Evolutionary conservation across 2,888 invertebrate species (phyloP), one percentile per base, ranked within the genome.

Genomic region (Geotrupes spiniger): DNA sequence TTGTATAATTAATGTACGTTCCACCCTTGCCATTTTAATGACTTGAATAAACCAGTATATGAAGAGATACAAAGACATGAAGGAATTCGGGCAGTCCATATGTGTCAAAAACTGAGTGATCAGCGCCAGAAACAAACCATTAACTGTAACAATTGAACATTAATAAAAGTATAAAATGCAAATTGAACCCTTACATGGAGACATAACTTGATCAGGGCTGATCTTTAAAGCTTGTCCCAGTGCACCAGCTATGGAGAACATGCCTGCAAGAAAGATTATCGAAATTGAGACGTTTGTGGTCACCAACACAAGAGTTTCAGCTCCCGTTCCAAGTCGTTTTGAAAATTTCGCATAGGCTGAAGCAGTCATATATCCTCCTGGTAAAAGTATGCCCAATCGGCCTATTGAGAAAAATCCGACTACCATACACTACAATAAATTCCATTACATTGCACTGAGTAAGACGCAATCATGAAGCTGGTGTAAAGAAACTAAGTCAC

Each of bases 331-430:
- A n/a, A 52, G 25, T 16, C 50, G 39, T 25, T 53, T 56, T 2
- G 49, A 42, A 15, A 56, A 55, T 25, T 49, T 53, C 1, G 53
- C 52, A 46, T 56, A 60, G 6, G 61, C 58, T 4, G 57, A 51
- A 28, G 46, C 53, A 1, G 62, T 59, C 62, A 61, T 61, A 36
- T 55, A 57, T 2, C 62, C 61, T n/a, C 51, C 46, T 0, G 62
- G 62, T 14, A 51, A 41, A 5, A 58, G 42, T 10, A 62, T 14
- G 5, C 58, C 59, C 21, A 60, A 36, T 39, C 53, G 57, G 14
- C 50, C 46, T 21, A 49, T 28, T 31, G 51, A 44, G 11, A 36
- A 49, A 21, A 49, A 43, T 8, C 40, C 48, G 6, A 49, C 45
- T 16, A 52, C 33, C 33, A 49, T 39, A 21, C 41, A 42, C 50